Evolutionary conservation across 2,113 vertebrate species (phyloP), one percentile per base, ranked within the genome.

Genomic region (Macheiramphus alcinus): DNA sequence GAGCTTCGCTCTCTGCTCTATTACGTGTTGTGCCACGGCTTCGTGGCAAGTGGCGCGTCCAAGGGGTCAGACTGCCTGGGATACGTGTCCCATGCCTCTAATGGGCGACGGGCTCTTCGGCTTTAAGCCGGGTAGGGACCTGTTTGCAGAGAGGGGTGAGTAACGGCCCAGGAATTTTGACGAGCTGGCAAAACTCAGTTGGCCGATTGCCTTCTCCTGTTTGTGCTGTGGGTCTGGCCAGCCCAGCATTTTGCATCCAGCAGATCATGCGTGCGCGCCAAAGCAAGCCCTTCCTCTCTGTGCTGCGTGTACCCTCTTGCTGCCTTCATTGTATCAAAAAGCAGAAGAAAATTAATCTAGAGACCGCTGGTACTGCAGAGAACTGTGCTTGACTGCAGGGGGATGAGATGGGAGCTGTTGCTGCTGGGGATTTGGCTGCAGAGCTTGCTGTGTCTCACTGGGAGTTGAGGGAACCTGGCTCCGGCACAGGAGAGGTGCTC

Each of bases 81-180:
- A 3, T n/a, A 11, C 3, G 1, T 31, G 38, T 36, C 56, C 62
- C 5, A 0, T 43, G 47, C 43, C 29, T 61, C 82, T 68, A 52
- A 72, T 79, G 52, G 43, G 62, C 1, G 0, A 11, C 13, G 40
- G 45, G 40, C 82, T 76, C 31, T 65, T 50, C 12, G 2, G 58
- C 71, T 94, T 79, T 76, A 63, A 52, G 67, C 66, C 3, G 18
- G 29, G n/a, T 17, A 50, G 62, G 58, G 80, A 90, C 82, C 43
- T 86, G 43, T 92, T 92, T 90, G 86, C 75, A 92, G 34, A 82
- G 71, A 80, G 79, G 65, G 27, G 29, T 97, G 94, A 97, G 82
- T 95, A 96, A 97, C 3, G 5, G 45, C 75, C 4, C 31, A 94
- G 93, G 95, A 96, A 97, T 97, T 97, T 90, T 5, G n/a, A 95